These are phyloP conservation scores for Coreoperca whiteheadi DNA, from an alignment of 2,113 vertebrate genomes.

Conservation along the genomic window DNA sequence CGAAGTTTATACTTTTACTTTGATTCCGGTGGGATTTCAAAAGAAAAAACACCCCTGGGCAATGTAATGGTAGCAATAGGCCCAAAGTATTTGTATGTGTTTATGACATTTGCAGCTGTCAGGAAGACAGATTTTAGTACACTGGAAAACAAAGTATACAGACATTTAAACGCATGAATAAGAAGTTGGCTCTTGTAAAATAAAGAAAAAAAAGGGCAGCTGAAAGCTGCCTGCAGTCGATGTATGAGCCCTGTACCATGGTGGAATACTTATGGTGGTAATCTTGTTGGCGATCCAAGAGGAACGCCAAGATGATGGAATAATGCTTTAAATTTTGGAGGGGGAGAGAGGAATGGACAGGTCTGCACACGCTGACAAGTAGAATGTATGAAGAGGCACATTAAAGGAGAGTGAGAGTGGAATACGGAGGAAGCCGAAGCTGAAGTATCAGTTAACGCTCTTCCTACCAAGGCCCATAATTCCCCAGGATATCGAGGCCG, in stretches of 20 bases:
- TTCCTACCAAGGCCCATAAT: slow-evolving; percentile 25
- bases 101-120: slow-evolving; percentile 52
- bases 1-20: slow-evolving; percentile 3
- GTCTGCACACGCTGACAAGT: slow-evolving; percentile 42
- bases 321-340: slow-evolving; percentile 49
- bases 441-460: slow-evolving; percentile 12
- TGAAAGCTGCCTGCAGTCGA: slow-evolving; percentile 17
- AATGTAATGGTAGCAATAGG: neutral
- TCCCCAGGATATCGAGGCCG: slow-evolving; percentile 37
- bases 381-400: slow-evolving; percentile 51
- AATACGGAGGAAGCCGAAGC: slow-evolving; percentile 33
- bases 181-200: slow-evolving; percentile 26
- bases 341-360: slow-evolving; percentile 30
- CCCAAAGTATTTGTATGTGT: slow-evolving; percentile 17
- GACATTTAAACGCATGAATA: slow-evolving; percentile 62
- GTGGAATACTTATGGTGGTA: slow-evolving; percentile 55
- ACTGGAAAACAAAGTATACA: slow-evolving; percentile 38
- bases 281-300: slow-evolving; percentile 45
- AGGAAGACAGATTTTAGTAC: slow-evolving; percentile 36
- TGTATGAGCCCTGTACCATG: slow-evolving; percentile 12
- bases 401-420: slow-evolving; percentile 34
- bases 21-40: slow-evolving; percentile 5
- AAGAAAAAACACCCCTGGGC: neutral
- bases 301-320: slow-evolving; percentile 49
- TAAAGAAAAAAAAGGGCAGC: neutral